phyloP scores from a whole-genome alignment of 2,797 vertebrate species.

The Gymnothorax javanicus region DNA sequence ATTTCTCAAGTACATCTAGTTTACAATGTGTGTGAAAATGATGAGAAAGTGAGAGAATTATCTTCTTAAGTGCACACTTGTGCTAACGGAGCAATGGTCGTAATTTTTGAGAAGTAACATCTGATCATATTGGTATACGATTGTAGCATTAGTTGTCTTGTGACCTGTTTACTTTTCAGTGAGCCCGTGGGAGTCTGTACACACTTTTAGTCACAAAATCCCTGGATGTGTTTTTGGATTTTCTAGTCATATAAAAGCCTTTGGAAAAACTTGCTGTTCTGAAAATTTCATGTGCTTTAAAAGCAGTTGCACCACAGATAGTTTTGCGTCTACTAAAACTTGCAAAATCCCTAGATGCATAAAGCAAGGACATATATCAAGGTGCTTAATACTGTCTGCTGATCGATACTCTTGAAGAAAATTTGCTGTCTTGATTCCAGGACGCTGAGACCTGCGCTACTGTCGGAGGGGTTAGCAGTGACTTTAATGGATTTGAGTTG shows the following conservation, averaged over 20 bases:
- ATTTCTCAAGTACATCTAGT: background rate
- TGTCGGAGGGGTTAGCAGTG: conserved; percentile 43
- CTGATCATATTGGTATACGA: conserved; percentile 35
- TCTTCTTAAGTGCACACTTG: background rate
- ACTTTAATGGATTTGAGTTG: conserved; percentile 44
- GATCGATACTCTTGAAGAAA: conserved; percentile 46
- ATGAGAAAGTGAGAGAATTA: conserved; percentile 23
- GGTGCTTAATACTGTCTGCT: conserved; percentile 40
- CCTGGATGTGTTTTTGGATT: background rate
- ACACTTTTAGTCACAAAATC: background rate
- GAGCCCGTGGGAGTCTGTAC: background rate
- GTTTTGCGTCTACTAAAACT: background rate
- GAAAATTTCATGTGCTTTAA: background rate
- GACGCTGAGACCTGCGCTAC: conserved; percentile 27
- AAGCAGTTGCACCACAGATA: background rate
- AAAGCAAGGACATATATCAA: conserved; percentile 40
- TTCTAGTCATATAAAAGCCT: background rate
- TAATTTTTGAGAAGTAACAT: conserved; percentile 34
- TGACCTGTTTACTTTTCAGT: background rate
- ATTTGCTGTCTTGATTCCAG: conserved; percentile 35
- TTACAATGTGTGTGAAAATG: conserved; percentile 9
- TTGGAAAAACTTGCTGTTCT: background rate
- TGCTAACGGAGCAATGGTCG: background rate
- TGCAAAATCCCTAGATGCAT: background rate
- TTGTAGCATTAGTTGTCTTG: background rate